Evolutionary conservation across 2,888 invertebrate genomes (phyloP).

Genomic region (Ichneumon xanthorius): DNA sequence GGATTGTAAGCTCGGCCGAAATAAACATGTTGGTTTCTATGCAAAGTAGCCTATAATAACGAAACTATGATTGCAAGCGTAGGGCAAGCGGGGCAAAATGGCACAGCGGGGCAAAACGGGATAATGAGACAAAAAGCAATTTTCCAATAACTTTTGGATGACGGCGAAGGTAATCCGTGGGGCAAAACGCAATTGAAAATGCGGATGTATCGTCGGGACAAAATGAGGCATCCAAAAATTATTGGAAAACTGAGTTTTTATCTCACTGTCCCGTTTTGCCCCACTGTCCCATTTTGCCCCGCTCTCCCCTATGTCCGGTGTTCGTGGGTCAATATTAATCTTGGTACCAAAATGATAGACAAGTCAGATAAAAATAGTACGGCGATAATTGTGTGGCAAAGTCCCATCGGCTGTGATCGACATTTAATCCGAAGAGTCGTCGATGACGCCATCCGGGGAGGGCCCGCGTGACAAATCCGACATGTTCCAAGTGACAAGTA

Average conservation of each 20-base stretch:
- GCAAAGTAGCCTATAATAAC: background rate
- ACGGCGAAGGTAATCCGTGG: no score
- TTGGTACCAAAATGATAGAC: background rate
- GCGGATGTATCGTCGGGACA: no score
- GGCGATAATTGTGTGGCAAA: background rate
- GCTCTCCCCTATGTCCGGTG: background rate
- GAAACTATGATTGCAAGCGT: background rate
- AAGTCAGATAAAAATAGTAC: background rate
- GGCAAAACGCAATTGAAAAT: no score
- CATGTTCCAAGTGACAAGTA: background rate
- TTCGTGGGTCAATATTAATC: background rate
- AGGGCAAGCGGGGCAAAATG: no score
- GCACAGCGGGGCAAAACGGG: no score
- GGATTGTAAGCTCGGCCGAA: background rate
- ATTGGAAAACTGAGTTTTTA: no score
- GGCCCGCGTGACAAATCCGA: background rate
- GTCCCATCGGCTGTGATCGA: background rate
- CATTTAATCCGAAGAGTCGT: background rate
- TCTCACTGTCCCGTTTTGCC: no score
- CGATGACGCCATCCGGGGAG: background rate
- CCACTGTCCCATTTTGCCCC: no score
- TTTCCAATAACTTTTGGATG: no score
- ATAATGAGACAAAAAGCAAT: no score
- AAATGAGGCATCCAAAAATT: no score
- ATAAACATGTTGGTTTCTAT: background rate